Evolutionary conservation across 2,797 vertebrate species (phyloP), one percentile per base, ranked within the genome.

Genomic region (Podarcis lilfordi): DNA sequence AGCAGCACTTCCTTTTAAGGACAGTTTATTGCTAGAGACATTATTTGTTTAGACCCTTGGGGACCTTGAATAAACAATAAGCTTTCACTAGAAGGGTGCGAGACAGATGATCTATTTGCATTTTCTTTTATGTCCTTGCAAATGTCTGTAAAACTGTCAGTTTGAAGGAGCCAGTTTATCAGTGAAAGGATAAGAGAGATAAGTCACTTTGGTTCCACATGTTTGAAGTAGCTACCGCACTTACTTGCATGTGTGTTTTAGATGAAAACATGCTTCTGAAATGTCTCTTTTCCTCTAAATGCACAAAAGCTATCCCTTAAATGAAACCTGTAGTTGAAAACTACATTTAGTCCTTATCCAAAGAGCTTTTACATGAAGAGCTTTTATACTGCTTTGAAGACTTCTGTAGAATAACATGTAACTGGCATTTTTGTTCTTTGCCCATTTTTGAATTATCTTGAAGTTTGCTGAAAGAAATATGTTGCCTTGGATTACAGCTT

Each of bases 151-250:
- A 97, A 97, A 94, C 95, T 96, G 95, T 96, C 96, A 94, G 94
- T 96, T 97, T 97, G 96, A 97, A 97, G 96, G 97, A 97, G 97
- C 97, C 97, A 95, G 96, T 97, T 97, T 97, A 96, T 97, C 96
- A 96, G 95, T 92, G 93, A 91, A 91, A 93, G 95, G 97, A 97
- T 96, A 96, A 98, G 97, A 97, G 97, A 98, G 98, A 98, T 96
- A 97, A 98, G 96, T 98, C 97, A 95, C 96, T 98, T 98, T 97
- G 96, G 96, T 98, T 97, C 95, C 97, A 97, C 97, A 97, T 97
- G 97, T 98, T 98, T 98, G 96, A 98, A 98, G 97, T 97, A 97
- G 98, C 97, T 98, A 97, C 97, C 98, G 93, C 89, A 91, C 90
- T 96, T 96, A 93, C 87, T 86, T 93, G 91, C 93, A 93, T 95